Evolutionary conservation across 2,797 vertebrate genomes (phyloP), one percentile per base, ranked within the genome.

Genomic region (Hydrophis major): DNA sequence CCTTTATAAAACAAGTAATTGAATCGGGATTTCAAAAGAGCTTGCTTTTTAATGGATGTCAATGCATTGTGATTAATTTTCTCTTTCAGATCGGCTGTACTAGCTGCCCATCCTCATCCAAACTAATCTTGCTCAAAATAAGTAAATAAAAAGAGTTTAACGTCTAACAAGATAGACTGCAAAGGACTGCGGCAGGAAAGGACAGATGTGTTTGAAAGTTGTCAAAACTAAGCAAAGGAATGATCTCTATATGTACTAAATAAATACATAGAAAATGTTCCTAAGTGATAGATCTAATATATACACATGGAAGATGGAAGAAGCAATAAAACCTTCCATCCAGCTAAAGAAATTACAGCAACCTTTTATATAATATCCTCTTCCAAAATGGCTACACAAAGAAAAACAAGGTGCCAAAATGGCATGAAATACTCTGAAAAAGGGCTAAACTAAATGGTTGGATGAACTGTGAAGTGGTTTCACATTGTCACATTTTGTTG

Each of bases 41-140:
- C 95, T 94, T 93, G 93, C 94, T 92, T 92, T 63, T 61, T 95
- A 94, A 96, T 94, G 57, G 91, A 91, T 91, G 93, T 89, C 93
- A 94, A 78, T 42, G 92, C 92, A 89, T 74, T 74, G 92, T 93
- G 94, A 92, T 96, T 95, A 95, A 96, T 95, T 94, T 96, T 93
- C 91, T 57, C 93, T 90, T 95, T 74, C 27, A 83, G 50, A 66
- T 13, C 42, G 8, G 27, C 83, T 32, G 28, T 78, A 22, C 37
- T 60, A 59, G 27, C 10, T 89, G 47, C 56, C 37, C 32, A 22
- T 69, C 56, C 6, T 69, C 83, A 37, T 89, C 94, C 66, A 94
- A 94, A 94, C 93, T 90, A 92, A 94, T 20, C 28, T 11, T 42
- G 94, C 93, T 95, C 94, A 2, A 94, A 96, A 60, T 91, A 55